Evolutionary conservation across 1,140 invertebrate genomes (phyloP), one percentile per base, ranked within the genome.

Genomic region (Drosophila novamexicana): DNA sequence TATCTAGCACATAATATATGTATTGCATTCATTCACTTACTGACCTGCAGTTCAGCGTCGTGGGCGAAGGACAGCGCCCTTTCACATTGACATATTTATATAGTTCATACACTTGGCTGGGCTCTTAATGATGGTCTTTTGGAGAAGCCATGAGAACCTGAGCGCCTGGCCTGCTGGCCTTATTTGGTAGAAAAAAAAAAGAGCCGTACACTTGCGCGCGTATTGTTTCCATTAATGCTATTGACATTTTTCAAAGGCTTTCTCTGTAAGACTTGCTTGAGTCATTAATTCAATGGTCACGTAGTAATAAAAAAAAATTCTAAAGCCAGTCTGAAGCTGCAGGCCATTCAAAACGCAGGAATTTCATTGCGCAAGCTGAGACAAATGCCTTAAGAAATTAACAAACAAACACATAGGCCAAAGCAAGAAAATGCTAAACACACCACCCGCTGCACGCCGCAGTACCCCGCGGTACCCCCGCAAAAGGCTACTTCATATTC

Each of bases 281-380:
- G 63, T 12, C 75, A 68, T 81, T 76, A 82, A 78, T 64, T 78
- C 79, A 86, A 53, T 73, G 78, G 66, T 85, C 82, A 85, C 82
- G 82, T 85, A 86, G 36, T 57, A 49, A 71, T 71, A 34, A 70
- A 37, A 14, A 14, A 14, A 68, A 53, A 89, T 89, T 90, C 84
- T 89, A 84, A 84, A 88, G 80, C 39, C 58, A 53, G 22, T 56
- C 47, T 59, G 52, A 44, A 52, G 68, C 65, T 62, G 70, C 53
- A 40, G 39, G 54, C 52, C 74, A 86, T 75, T 75, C 70, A 78
- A 63, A 73, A 47, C 44, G 61, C 56, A 74, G 79, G 65, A 83
- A 83, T 79, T 79, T 61, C 72, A 79, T 79, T 82, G 68, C 79
- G 61, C 79, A 81, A 88, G 40, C 57, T 58, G 45, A 64, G 71